Evolutionary conservation across 2,113 vertebrate species (phyloP), one percentile per base, ranked within the genome.

Genomic region (Phaethon lepturus): DNA sequence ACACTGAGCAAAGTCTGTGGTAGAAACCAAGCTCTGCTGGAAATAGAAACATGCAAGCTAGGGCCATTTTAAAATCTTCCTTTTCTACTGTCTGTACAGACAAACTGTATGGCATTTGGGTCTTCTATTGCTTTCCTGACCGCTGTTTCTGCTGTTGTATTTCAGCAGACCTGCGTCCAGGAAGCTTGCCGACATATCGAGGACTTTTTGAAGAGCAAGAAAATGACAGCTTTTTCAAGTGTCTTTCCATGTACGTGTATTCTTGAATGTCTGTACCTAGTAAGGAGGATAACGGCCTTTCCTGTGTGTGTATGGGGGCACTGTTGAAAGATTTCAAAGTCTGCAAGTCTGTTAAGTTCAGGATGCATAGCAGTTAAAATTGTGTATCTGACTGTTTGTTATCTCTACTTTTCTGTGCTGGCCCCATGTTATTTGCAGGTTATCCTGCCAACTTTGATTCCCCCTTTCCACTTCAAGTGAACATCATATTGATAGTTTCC

Each of bases 171-270:
- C 56, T 94, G 19, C 97, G 10, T 5, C 49, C 97, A 24, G 97
- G 93, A 79, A 93, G 90, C 64, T 97, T 97, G 0, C 97, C 97
- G 86, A 52, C 88, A 0, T 94, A 94, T 44, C 93, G 83, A 86
- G 97, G 92, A 26, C 95, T 97, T 75, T 97, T 98, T 55, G 98
- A 98, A 80, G 98, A 98, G 82, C 97, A 96, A 64, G 98, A 98
- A 26, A 98, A 96, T 8, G 99, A 99, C 91, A 98, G 98, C 94
- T 97, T 99, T 81, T 99, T 99, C 96, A 98, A 98, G 97, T 99
- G 99, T 94, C 98, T 99, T 6, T 98, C 98, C 88, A 91, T 98
- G 98, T 98, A 98, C 5, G 98, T 98, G 66, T 86, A 47, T 40
- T 19, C 45, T 49, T 44, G 60, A 22, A 0, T 59, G 33, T 12